Evolutionary conservation across 2,797 vertebrate species (phyloP), one percentile per base, ranked within the genome.

Genomic region (Macrochelys suwanniensis): DNA sequence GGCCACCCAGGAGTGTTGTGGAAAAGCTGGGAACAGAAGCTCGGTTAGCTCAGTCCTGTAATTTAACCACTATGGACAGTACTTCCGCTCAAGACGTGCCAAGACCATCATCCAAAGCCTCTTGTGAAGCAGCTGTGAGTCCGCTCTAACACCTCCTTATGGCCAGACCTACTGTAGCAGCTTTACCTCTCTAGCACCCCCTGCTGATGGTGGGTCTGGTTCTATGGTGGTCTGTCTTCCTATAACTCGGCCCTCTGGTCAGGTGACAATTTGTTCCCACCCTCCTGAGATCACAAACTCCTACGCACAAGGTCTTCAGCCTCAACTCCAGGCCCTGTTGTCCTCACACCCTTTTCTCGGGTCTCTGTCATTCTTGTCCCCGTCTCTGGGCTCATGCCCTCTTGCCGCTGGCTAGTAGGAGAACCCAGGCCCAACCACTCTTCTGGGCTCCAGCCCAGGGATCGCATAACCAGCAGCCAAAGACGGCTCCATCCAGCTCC

Each of bases 1-100:
- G 51, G 74, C 91, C 91, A 92, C 85, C 90, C 47, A 57, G 79
- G 68, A 92, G 50, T 37, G 90, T 51, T 85, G 23, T 59, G 87
- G 89, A 85, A 94, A 28, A 80, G 28, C 65, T 25, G 4, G 33
- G 88, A 93, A 88, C 51, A n/a, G 0, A 5, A 87, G 26, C 15
- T 47, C 31, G 1, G 56, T 85, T 74, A 33, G 78, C 26, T 88
- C 68, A 25, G 68, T 42, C 68, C 68, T 25, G 37, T 42, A 42
- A 71, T 42, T 42, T 71, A 71, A 42, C 68, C 68, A 42, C 68
- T 84, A 51, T 57, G 77, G 23, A 2, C 57, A 65, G n/a, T 16
- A 17, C 28, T 68, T 19, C 31, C 71, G 33, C 13, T 84, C 82
- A 81, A 49, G 15, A 93, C 65, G 83, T 74, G 19, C 83, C 85